Base-by-base conservation (phyloP, 2,797 vertebrate species). In the Chrosomus eos region DNA sequence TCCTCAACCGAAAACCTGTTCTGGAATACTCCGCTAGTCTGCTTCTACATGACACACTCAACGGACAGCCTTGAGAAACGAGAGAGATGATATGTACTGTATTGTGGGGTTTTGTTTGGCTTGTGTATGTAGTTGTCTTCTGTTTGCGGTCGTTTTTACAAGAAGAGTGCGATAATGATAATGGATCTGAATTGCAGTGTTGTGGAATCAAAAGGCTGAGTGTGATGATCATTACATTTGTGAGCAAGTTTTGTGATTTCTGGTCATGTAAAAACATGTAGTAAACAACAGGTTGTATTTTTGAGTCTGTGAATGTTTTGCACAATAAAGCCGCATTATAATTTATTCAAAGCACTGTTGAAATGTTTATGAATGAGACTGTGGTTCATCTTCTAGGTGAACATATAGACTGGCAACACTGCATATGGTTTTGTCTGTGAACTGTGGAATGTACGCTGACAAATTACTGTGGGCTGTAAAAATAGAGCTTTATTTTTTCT, bases 251-350 rank as follows among this genome's bases (percentile, higher is more conserved):
- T 91, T 92, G 92, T 94, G 91, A 93, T 92, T 92, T 91, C 91
- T 90, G 88, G 91, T 94, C 91, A 91, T 89, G 94, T 95, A 93
- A 92, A 89, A 92, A 91, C 91, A 90, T 95, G 88, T 91, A 91
- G 88, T 90, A 87, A 89, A 92, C 88, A 87, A 90, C 78, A 89
- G 89, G 85, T 88, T 90, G 87, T 91, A 89, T 89, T 88, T 92
- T 92, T 90, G 89, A 90, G 91, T 70, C 51, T 94, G 93, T 95
- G 87, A 93, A 85, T 91, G 93, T 94, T 95, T 95, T 93, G 89
- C 92, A 92, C 82, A 95, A 95, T 95, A 95, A 95, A 96, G 91
- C 73, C 68, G 33, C 83, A 45, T 36, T 64, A 74, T 77, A 40
- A 73, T 33, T 81, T 76, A 67, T 53, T 79, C 38, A 48, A 45